phyloP scores from a whole-genome alignment of 2,797 vertebrate genomes.

The Enteromius paludinosus region DNA sequence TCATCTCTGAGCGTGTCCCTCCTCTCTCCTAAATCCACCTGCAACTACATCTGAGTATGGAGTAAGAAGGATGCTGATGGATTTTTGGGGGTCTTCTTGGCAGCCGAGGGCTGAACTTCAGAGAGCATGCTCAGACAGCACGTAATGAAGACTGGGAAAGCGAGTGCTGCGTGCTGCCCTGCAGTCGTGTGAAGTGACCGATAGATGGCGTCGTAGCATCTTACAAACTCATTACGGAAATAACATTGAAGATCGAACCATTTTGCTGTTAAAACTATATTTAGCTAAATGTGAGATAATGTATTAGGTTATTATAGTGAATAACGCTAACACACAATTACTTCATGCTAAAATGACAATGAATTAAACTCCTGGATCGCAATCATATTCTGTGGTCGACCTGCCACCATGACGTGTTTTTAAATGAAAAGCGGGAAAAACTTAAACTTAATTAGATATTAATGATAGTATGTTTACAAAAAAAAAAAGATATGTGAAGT shows the following conservation, averaged over 20 bases:
- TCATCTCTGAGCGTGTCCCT: conserved; percentile 65
- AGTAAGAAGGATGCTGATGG: conserved; percentile 45
- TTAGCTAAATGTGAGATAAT: not conserved
- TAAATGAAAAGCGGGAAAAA: not conserved
- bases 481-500: not conserved
- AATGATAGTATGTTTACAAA: not conserved
- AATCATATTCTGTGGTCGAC: not conserved
- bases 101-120: conserved; percentile 54
- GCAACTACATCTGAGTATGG: conserved; percentile 66
- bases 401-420: not conserved
- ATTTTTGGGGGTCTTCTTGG: conserved; percentile 48
- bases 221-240: not conserved
- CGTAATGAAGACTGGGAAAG: conserved; percentile 71
- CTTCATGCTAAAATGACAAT: not conserved
- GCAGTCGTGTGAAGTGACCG: conserved; percentile 26
- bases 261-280: not conserved
- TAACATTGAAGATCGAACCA: not conserved
- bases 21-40: conserved; percentile 62
- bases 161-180: conserved; percentile 58
- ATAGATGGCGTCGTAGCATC: conserved; percentile 47
- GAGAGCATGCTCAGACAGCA: conserved; percentile 61
- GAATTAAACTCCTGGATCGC: not conserved
- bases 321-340: not conserved
- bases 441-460: not conserved
- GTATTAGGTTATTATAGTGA: not conserved